These are phyloP conservation scores for Enteromius viviparus DNA, from an alignment of 2,797 vertebrate species.

Conservation along the genomic window DNA sequence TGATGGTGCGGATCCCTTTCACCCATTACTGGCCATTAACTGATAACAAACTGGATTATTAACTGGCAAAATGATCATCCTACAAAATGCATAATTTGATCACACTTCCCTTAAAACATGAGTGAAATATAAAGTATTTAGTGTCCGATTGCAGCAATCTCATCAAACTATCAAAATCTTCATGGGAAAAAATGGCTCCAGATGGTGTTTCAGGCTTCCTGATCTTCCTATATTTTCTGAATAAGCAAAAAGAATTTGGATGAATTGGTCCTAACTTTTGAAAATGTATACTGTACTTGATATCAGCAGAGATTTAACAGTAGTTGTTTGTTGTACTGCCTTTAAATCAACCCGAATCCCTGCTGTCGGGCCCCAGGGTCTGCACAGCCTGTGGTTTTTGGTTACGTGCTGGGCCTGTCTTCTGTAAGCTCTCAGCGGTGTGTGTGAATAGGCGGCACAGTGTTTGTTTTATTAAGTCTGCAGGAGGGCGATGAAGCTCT, in stretches of 20 bases:
- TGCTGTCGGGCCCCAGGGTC: not conserved
- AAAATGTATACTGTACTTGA: not conserved
- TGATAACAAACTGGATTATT: not conserved
- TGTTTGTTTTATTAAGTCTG: conserved; percentile 38
- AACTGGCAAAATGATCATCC: not conserved
- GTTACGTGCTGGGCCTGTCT: not conserved
- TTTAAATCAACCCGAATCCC: not conserved
- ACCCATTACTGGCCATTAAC: not conserved
- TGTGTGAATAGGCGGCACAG: not conserved
- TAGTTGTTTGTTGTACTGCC: not conserved
- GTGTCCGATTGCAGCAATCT: not conserved
- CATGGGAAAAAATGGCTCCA: not conserved
- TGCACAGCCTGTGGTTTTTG: conserved; percentile 19
- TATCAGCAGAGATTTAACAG: not conserved
- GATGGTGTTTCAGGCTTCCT: not conserved
- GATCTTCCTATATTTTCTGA: not conserved
- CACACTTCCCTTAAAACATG: not conserved
- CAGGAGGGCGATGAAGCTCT: conserved; percentile 7
- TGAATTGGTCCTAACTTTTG: not conserved
- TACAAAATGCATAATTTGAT: not conserved
- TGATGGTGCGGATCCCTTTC: not conserved
- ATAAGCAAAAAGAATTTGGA: not conserved
- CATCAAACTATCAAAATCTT: not conserved
- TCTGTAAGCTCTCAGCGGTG: conserved; percentile 1
- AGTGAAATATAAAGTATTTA: not conserved